These are phyloP conservation scores for Philereme vetulata DNA, from an alignment of 2,888 invertebrate species.

Conservation along the genomic window DNA sequence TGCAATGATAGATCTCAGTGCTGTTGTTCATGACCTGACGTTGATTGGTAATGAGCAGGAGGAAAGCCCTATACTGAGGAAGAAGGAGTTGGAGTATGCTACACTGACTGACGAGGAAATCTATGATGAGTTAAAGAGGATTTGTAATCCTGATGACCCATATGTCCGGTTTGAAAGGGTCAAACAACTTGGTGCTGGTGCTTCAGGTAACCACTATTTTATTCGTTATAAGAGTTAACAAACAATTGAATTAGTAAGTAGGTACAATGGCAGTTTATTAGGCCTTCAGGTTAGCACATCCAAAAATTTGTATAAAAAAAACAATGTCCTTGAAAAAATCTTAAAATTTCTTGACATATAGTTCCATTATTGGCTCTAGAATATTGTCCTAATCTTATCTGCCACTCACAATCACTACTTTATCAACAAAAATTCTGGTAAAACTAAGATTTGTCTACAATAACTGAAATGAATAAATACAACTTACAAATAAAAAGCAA, in stretches of 20 bases:
- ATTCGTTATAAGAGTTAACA: background rate
- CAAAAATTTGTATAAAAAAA: too few species aligned
- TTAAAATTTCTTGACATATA: background rate
- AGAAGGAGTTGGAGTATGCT: slow-evolving; percentile 82
- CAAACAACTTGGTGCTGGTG: slow-evolving; percentile 95
- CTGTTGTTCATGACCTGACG: slow-evolving; percentile 70
- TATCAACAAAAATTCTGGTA: slow-evolving; percentile 33
- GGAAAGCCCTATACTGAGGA: slow-evolving; percentile 85
- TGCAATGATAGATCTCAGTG: slow-evolving; percentile 62
- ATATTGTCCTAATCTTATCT: slow-evolving; percentile 32
- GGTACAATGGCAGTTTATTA: too few species aligned
- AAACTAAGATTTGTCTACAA: slow-evolving; percentile 33
- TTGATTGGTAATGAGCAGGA: slow-evolving; percentile 73
- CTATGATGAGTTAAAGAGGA: slow-evolving; percentile 89
- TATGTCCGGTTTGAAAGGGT: slow-evolving; percentile 90
- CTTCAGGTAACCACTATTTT: slow-evolving; percentile 82
- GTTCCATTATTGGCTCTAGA: background rate
- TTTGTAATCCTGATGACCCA: slow-evolving; percentile 94
- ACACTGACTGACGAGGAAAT: slow-evolving; percentile 88
- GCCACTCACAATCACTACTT: slow-evolving; percentile 28
- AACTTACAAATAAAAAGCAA: too few species aligned
- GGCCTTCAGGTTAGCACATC: too few species aligned
- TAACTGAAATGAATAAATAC: background rate
- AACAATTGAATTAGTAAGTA: too few species aligned
- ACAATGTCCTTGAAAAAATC: background rate